Percentiles rank a stretch among this genome's conserved stretches.
These are phyloP conservation scores for Ostrea edulis DNA, from an alignment of 1,140 invertebrate genomes.

Conservation along the genomic window DNA sequence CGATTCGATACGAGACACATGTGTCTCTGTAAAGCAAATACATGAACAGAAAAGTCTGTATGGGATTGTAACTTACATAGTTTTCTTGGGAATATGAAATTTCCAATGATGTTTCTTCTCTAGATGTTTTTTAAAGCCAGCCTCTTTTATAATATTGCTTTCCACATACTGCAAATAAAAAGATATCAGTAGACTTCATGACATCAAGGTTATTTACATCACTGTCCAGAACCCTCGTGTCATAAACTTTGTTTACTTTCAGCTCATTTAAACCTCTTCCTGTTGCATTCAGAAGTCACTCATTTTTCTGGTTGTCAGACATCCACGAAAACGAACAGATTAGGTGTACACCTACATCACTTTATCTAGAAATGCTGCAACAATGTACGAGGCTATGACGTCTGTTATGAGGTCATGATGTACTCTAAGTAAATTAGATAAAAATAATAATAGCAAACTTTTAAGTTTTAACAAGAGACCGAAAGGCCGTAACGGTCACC, in stretches of 20 bases:
- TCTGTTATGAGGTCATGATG: conserved; percentile 35
- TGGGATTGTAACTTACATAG: too few species aligned
- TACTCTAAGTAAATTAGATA: too few species aligned
- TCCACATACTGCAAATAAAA: conserved; percentile 40
- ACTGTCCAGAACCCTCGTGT: too few species aligned
- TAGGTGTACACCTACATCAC: not conserved
- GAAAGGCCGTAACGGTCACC: too few species aligned
- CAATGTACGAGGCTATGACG: conserved; percentile 25
- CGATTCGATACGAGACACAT: conserved; percentile 48
- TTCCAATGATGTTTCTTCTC: conserved; percentile 39
- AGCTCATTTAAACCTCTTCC: too few species aligned
- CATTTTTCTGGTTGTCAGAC: too few species aligned
- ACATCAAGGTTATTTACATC: conserved; percentile 11
- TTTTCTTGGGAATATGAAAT: conserved; percentile 13
- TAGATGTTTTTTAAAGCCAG: conserved; percentile 51
- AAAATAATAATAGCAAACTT: too few species aligned
- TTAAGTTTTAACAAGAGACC: too few species aligned
- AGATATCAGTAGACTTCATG: conserved; percentile 27
- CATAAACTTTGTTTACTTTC: too few species aligned
- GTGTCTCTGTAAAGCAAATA: conserved; percentile 48
- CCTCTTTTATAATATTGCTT: conserved; percentile 31
- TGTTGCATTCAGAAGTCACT: too few species aligned
- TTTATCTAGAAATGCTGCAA: conserved; percentile 32
- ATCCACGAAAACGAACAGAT: not conserved
- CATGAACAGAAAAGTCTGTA: conserved; percentile 43